Evolutionary conservation across 1,140 invertebrate species (phyloP), one percentile per base, ranked within the genome.

Genomic region (Aculops lycopersici): DNA sequence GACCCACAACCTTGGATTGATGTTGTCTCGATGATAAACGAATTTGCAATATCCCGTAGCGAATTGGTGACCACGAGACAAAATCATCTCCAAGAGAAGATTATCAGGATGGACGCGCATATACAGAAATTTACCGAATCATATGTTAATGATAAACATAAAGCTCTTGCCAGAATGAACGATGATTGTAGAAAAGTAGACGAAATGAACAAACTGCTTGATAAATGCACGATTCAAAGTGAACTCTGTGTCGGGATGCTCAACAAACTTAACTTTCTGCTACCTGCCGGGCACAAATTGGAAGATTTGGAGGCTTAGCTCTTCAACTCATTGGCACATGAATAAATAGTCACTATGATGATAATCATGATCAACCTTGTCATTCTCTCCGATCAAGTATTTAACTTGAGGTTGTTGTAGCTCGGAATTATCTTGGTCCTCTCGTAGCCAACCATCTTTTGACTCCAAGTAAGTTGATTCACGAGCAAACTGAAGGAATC

Each of bases 21-120:
- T 31, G 8, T 31, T 8, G 24, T 31, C n/a, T 8, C 8, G 8
- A 31, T n/a, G 8, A 8, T 31, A 8, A n/a, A 31, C 8, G 24
- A 8, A 8, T n/a, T 8, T 31, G 8, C n/a, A 8, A 31, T 8
- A 31, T 31, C 24, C n/a, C 24, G 24, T 31, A n/a, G 8, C 8
- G 24, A 31, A 8, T n/a, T 31, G 8, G 24, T 31, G n/a, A 8
- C 8, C n/a, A 31, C n/a, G 24, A 8, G 24, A 8, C 24, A 31
- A 31, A n/a, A n/a, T 31, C 24, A 31, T 8, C n/a, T 31, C 8
- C n/a, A 8, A 8, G 24, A 31, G 24, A 31, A 31, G 24, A 31
- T 31, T 8, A 31, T 8, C 24, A 8, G n/a, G 8, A n/a, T 31
- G 24, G 24, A 31, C 8, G 8, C 8, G 8, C 47, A 52, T n/a